Conservation (phyloP, 2,113 vertebrate species). For the Cinclus cinclus region DNA sequence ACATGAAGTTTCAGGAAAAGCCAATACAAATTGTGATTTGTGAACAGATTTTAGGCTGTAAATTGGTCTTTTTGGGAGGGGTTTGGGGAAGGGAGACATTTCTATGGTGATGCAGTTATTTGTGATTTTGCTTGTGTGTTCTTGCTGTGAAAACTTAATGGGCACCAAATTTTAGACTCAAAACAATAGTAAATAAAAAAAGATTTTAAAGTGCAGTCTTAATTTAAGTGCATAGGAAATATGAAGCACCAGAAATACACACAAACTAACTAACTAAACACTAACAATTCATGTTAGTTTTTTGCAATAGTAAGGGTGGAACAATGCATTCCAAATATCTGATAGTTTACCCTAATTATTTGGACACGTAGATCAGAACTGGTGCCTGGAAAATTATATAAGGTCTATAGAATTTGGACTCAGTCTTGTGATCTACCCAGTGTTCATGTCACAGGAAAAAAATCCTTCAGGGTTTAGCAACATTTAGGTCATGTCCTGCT, state of each 20-base stretch:
- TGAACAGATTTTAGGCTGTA: neutral
- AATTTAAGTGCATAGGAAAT: neutral
- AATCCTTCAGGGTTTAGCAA: neutral
- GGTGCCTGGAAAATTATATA: constrained; percentile 7
- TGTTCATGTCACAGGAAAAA: neutral
- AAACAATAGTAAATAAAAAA: neutral
- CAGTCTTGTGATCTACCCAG: neutral
- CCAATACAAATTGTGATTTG: neutral
- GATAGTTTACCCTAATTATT: constrained; percentile 51
- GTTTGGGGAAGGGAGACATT: neutral
- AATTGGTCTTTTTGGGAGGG: neutral
- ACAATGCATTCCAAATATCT: neutral
- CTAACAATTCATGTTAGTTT: neutral
- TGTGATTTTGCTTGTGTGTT: neutral
- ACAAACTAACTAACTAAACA: no score
- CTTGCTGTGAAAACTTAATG: neutral
- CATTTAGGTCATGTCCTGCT: constrained; percentile 9
- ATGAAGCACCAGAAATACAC: neutral
- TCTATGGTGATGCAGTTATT: neutral
- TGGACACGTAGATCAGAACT: neutral
- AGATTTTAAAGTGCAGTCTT: neutral
- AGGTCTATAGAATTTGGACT: neutral
- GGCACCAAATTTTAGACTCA: neutral
- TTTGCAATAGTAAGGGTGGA: neutral
- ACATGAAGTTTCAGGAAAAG: neutral